phyloP scores from a whole-genome alignment of 2,797 vertebrate species.

The Melanotaenia trifasciata region DNA sequence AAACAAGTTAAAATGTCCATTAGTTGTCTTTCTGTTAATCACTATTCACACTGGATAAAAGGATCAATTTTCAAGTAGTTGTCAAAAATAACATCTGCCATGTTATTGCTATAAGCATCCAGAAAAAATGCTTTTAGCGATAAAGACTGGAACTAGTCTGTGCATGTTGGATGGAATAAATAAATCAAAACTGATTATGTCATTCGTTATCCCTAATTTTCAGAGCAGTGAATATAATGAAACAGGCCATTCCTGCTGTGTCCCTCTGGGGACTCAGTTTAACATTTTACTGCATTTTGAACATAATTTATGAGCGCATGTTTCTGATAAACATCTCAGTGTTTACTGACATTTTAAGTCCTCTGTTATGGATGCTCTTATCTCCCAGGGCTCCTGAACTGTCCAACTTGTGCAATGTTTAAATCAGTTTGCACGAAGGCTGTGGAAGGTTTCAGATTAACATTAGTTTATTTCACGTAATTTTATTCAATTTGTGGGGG shows the following conservation, averaged over 20 bases:
- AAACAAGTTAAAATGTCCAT: slow-evolving; percentile 7
- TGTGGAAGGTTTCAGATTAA: not conserved
- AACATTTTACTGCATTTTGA: slow-evolving; percentile 10
- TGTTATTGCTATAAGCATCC: not conserved
- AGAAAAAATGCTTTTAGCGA: slow-evolving; percentile 14
- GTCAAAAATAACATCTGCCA: slow-evolving; percentile 15
- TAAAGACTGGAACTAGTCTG: not conserved
- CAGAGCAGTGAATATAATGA: slow-evolving; percentile 16
- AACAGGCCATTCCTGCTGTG: not conserved
- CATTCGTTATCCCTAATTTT: slow-evolving; percentile 21
- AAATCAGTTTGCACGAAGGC: not conserved
- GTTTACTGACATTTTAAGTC: slow-evolving; percentile 12
- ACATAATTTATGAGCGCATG: slow-evolving; percentile 5
- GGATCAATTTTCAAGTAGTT: slow-evolving; percentile 9
- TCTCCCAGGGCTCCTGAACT: slow-evolving; percentile 16
- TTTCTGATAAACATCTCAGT: slow-evolving; percentile 21
- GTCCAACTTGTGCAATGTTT: not conserved
- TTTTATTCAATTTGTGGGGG: not conserved
- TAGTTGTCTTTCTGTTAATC: slow-evolving; percentile 17
- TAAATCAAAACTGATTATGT: slow-evolving; percentile 28
- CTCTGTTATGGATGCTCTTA: slow-evolving; percentile 2
- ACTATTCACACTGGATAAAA: slow-evolving; percentile 10
- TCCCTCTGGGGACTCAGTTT: slow-evolving; percentile 4
- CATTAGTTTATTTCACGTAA: not conserved
- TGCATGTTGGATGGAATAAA: slow-evolving; percentile 24